These are phyloP conservation scores for Phyllostomus hastatus DNA, from an alignment of 2,113 vertebrate species.

Conservation along the genomic window DNA sequence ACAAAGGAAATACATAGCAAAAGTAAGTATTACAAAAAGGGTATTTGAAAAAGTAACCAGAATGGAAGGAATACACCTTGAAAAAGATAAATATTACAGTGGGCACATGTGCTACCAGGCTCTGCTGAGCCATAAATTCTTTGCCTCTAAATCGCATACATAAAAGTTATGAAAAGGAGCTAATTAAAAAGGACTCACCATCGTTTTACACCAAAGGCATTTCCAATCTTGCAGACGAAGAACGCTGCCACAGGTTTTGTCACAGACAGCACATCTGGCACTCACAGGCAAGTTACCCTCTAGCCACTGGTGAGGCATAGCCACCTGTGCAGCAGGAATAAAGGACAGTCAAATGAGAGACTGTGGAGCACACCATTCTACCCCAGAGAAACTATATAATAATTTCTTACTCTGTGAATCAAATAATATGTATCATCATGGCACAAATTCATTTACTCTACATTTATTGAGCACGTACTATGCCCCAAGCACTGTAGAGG, in stretches of 20 bases:
- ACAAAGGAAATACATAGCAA: not conserved
- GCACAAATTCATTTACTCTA: not conserved
- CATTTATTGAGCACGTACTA: not conserved
- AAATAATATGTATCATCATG: rapidly evolving
- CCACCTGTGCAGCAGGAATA: constrained; percentile 83
- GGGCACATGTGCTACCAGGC: rapidly evolving
- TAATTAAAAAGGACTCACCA: constrained; percentile 82
- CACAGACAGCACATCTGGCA: constrained; percentile 97
- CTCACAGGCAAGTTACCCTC: constrained; percentile 98
- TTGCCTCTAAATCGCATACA: not conserved
- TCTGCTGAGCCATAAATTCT: not conserved
- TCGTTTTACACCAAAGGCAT: constrained; percentile 99
- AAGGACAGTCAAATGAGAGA: not conserved
- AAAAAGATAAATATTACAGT: not conserved
- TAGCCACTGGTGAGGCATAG: constrained; percentile 99
- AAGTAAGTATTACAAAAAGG: not conserved
- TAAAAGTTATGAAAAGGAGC: not conserved
- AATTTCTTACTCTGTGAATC: not conserved
- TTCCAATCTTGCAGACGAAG: constrained; percentile 97
- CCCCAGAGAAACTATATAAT: rapidly evolving
- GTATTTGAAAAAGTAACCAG: not conserved
- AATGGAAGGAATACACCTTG: not conserved
- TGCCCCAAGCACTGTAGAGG: not conserved
- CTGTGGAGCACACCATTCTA: not conserved
- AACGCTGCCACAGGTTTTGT: constrained; percentile 98